These are phyloP conservation scores for Carcina quercana DNA, from an alignment of 2,888 invertebrate genomes.

Conservation along the genomic window DNA sequence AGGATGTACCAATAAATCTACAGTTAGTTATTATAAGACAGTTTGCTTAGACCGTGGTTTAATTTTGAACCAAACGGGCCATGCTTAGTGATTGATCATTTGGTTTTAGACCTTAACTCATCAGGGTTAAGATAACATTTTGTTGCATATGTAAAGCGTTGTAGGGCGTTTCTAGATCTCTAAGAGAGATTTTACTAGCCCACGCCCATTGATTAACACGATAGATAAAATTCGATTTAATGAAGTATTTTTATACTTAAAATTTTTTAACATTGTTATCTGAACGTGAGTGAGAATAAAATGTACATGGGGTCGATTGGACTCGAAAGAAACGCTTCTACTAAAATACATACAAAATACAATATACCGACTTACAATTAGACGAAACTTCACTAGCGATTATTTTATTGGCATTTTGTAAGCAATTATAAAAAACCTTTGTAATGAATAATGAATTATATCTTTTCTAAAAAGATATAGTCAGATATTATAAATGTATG, in stretches of 20 bases:
- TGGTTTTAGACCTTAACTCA: constrained; percentile 2
- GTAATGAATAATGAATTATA: too few relatives aligned
- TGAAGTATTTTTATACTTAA: constrained; percentile 61
- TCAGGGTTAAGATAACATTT: neutral
- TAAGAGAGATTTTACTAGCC: constrained; percentile 42
- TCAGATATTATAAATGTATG: neutral
- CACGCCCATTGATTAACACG: constrained; percentile 64
- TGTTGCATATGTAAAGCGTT: too few relatives aligned
- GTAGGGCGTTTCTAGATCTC: constrained; percentile 4
- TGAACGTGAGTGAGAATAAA: constrained; percentile 28
- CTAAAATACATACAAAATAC: too few relatives aligned
- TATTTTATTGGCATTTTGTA: too few relatives aligned
- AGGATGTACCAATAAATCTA: constrained; percentile 56
- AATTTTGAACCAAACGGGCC: constrained; percentile 16
- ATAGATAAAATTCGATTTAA: constrained; percentile 59
- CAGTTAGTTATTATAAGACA: constrained; percentile 45
- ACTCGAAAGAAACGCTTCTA: too few relatives aligned
- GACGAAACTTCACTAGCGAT: too few relatives aligned
- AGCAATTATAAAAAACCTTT: too few relatives aligned
- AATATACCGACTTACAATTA: too few relatives aligned
- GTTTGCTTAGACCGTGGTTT: constrained; percentile 38
- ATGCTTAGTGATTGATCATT: constrained; percentile 3
- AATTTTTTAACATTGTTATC: constrained; percentile 63
- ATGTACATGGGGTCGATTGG: too few relatives aligned
- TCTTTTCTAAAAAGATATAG: too few relatives aligned